Conservation (phyloP, 92 coral and sea anemone genomes). For the Palythoa caribaeorum region DNA sequence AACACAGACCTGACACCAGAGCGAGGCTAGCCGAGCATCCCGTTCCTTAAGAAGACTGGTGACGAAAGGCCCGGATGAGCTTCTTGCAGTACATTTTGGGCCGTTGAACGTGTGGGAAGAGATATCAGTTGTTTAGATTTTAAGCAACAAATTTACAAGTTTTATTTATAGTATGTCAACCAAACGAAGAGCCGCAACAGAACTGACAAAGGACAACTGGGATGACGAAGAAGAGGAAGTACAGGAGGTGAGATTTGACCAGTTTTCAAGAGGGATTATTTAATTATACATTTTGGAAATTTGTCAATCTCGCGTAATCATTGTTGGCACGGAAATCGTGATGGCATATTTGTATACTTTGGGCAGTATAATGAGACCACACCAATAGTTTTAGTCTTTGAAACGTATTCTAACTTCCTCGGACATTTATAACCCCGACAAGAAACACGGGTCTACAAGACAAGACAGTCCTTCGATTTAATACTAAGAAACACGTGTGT, state of each 20-base stretch:
- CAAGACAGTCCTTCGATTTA: not conserved
- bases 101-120: not conserved
- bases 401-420: not conserved
- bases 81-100: not conserved
- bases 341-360: not conserved
- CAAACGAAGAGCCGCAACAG: constrained; percentile 88
- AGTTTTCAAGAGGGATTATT: no score
- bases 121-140: not conserved
- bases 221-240: constrained; percentile 88
- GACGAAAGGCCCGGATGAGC: constrained; percentile 34
- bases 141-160: not conserved
- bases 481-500: not conserved
- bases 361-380: not conserved
- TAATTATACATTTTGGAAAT: no score
- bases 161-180: constrained; percentile 72
- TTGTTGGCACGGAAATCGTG: not conserved
- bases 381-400: not conserved
- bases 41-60: not conserved
- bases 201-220: constrained; percentile 92
- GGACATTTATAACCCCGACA: not conserved
- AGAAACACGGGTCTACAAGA: not conserved
- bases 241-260: constrained; percentile 57
- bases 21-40: constrained; percentile 16
- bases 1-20: constrained; percentile 41
- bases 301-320: no score